A percentile compares a stretch with the other conserved stretches of the same genome.
Conservation (phyloP, 2,113 vertebrate species). For the Ellobius talpinus region DNA sequence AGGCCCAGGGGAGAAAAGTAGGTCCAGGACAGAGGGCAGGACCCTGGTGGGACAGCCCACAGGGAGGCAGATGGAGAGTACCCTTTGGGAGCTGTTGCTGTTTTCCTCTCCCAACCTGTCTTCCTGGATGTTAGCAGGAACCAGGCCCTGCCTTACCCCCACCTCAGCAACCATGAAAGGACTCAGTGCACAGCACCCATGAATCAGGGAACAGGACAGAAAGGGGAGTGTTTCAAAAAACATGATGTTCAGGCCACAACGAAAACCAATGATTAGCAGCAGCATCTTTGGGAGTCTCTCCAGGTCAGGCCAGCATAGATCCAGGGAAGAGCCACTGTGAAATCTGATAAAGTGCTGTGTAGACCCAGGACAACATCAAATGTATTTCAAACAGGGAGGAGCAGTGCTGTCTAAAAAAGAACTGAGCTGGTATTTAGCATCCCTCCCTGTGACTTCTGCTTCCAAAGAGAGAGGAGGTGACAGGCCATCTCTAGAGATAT, state of each 20-base stretch:
- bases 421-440: background rate
- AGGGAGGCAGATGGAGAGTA: background rate
- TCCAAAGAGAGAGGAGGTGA: background rate
- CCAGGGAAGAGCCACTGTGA: background rate
- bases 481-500: too few species aligned
- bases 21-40: background rate
- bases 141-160: background rate
- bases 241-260: background rate
- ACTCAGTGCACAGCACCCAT: background rate
- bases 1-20: background rate
- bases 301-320: background rate
- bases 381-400: background rate
- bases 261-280: background rate
- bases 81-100: background rate
- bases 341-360: background rate
- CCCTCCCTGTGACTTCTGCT: background rate
- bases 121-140: background rate
- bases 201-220: background rate
- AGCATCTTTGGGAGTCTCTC: background rate
- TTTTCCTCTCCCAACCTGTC: background rate
- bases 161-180: background rate
- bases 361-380: background rate
- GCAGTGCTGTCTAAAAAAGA: background rate
- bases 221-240: background rate
- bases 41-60: background rate